These are phyloP conservation scores for human (Homo sapiens) DNA, from an alignment of 2,113 vertebrate species.

Conservation along the genomic window DNA sequence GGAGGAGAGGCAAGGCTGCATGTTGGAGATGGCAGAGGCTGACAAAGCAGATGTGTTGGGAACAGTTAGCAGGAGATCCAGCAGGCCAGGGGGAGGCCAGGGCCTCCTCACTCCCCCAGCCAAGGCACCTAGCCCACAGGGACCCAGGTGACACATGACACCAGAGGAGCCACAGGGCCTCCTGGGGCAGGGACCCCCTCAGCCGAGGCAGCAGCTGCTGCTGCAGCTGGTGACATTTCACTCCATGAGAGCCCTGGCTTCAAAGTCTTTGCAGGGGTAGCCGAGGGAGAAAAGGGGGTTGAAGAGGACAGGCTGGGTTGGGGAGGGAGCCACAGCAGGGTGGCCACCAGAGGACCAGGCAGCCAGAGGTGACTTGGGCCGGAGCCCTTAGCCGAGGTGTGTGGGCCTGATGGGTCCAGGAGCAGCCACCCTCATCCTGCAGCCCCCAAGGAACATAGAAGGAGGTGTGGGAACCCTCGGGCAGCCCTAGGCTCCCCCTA, in stretches of 20 bases:
- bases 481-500: neutral
- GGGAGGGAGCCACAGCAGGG: neutral
- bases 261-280: constrained; percentile 56
- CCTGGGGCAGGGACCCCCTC: constrained; percentile 14
- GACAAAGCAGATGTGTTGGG: neutral
- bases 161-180: neutral
- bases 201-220: constrained; percentile 27
- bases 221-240: constrained; percentile 63
- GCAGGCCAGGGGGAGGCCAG: neutral
- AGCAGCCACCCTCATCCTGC: neutral
- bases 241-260: constrained; percentile 50
- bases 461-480: neutral
- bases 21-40: neutral
- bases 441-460: neutral
- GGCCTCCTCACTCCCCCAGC: neutral
- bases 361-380: neutral
- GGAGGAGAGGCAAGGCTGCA: neutral
- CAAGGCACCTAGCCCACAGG: neutral
- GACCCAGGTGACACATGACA: neutral
- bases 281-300: neutral
- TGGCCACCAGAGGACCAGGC: neutral
- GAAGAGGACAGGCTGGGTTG: neutral
- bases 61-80: neutral
- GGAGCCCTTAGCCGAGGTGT: neutral
- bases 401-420: neutral